Conservation (phyloP, 30 jellyfish, hydroid and myxozoan genomes). For the Rhopilema esculentum region DNA sequence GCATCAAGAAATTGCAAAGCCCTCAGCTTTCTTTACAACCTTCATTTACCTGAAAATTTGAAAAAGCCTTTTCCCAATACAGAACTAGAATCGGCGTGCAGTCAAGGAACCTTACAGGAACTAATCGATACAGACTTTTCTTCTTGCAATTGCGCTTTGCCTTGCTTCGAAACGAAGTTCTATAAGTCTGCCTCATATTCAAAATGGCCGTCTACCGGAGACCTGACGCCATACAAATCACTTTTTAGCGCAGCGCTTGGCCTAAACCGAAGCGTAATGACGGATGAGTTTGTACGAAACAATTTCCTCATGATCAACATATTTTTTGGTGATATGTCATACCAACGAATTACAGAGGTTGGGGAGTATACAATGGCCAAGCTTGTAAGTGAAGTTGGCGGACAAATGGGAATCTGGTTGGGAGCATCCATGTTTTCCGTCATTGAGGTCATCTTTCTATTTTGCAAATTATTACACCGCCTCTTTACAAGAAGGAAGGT, state of each 20-base stretch:
- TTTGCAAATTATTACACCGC: background rate
- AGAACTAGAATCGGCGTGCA: background rate
- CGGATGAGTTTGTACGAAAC: conserved; percentile 50
- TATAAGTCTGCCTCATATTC: conserved; percentile 41
- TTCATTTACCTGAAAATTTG: conserved; percentile 27
- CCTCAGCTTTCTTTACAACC: conserved; percentile 3
- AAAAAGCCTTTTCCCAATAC: background rate
- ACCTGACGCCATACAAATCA: conserved; percentile 28
- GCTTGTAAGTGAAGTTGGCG: conserved; percentile 57
- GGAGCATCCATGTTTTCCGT: conserved; percentile 73
- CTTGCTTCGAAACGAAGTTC: conserved; percentile 52
- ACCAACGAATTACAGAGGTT: conserved; percentile 16
- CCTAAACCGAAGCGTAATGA: conserved; percentile 14
- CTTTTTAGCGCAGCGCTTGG: conserved; percentile 36
- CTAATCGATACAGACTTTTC: conserved; percentile 10
- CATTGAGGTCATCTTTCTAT: conserved; percentile 13
- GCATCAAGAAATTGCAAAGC: conserved; percentile 17
- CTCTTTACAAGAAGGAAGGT: background rate
- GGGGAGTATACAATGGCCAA: conserved; percentile 9
- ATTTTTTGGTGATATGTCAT: conserved; percentile 39
- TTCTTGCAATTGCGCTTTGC: conserved; percentile 49
- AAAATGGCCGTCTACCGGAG: conserved; percentile 65
- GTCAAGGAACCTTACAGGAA: background rate
- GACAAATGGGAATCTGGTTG: conserved; percentile 76
- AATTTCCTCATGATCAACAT: conserved; percentile 30